Percentiles rank a stretch among this genome's conserved stretches.
Conservation (phyloP, 2,888 invertebrate species). For the Epinotia demarniana region DNA sequence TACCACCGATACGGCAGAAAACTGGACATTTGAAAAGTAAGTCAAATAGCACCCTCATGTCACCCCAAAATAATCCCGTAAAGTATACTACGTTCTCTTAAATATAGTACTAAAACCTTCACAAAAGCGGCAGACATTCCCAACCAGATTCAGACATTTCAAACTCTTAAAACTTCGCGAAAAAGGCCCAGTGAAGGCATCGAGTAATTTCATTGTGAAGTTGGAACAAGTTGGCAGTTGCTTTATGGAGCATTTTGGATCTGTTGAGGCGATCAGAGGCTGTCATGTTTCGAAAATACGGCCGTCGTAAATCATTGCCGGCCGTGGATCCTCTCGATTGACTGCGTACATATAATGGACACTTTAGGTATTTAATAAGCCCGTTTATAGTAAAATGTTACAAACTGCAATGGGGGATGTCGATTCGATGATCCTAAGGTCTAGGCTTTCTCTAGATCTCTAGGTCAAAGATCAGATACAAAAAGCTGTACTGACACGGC, state of each 20-base stretch:
- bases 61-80: not conserved
- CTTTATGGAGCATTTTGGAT: constrained; percentile 50
- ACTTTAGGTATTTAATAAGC: not conserved
- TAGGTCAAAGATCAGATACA: no score
- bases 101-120: not conserved
- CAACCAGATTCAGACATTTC: constrained; percentile 23
- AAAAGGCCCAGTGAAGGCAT: constrained; percentile 50
- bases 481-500: no score
- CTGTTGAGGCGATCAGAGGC: constrained; percentile 39
- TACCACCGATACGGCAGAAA: no score
- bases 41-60: not conserved
- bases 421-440: no score
- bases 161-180: constrained; percentile 29
- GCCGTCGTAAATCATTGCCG: constrained; percentile 47
- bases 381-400: no score
- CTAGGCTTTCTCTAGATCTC: no score
- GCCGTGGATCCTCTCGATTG: constrained; percentile 35
- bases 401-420: no score
- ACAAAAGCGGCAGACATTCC: constrained; percentile 10
- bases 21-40: no score
- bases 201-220: constrained; percentile 50
- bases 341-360: constrained; percentile 44
- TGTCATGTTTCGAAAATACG: constrained; percentile 48
- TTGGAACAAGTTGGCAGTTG: constrained; percentile 49
- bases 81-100: not conserved